Evolutionary conservation across 2,888 invertebrate species (phyloP).

Genomic region (Drosophila greeni): DNA sequence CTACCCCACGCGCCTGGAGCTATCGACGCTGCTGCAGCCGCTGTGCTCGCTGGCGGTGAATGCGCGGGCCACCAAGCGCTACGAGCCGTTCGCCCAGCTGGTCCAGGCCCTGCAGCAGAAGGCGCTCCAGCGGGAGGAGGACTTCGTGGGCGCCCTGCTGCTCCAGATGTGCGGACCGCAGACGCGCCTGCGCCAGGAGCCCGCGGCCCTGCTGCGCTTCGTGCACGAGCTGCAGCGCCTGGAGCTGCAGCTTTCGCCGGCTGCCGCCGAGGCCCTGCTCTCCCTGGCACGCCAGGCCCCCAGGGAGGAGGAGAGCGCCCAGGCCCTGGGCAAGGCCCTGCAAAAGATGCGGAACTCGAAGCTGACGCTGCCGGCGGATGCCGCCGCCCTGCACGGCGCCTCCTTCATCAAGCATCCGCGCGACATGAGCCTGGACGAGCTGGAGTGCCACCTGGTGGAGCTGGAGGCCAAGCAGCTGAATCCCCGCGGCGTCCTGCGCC

Average conservation of each 20-base stretch:
- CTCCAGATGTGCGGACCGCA: slow-evolving; percentile 79
- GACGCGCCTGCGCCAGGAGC: slow-evolving; percentile 77
- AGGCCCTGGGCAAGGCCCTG: slow-evolving; percentile 62
- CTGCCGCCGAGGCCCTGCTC: slow-evolving; percentile 79
- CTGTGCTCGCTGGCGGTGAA: slow-evolving; percentile 79
- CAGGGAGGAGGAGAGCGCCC: slow-evolving; percentile 19
- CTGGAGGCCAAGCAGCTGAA: slow-evolving; percentile 84
- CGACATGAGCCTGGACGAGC: slow-evolving; percentile 82
- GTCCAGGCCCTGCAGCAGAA: slow-evolving; percentile 80
- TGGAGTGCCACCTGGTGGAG: slow-evolving; percentile 83
- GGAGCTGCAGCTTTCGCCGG: slow-evolving; percentile 79
- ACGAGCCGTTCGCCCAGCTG: slow-evolving; percentile 79
- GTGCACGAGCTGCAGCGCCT: slow-evolving; percentile 78
- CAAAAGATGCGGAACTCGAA: slow-evolving; percentile 79
- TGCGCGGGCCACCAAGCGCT: slow-evolving; percentile 78
- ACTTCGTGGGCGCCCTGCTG: slow-evolving; percentile 82
- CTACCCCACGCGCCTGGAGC: slow-evolving; percentile 80
- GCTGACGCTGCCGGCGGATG: slow-evolving; percentile 63
- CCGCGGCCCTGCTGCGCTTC: slow-evolving; percentile 78
- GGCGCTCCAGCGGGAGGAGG: slow-evolving; percentile 79
- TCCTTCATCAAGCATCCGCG: slow-evolving; percentile 81
- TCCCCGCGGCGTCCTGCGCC: slow-evolving; percentile 83
- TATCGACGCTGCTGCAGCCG: slow-evolving; percentile 79
- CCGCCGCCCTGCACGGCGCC: slow-evolving; percentile 47
- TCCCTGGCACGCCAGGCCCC: slow-evolving; percentile 36